A percentile compares a stretch with the other conserved stretches of the same genome.
phyloP scores from a whole-genome alignment of 2,888 invertebrate genomes.

The Limnephilus lunatus region DNA sequence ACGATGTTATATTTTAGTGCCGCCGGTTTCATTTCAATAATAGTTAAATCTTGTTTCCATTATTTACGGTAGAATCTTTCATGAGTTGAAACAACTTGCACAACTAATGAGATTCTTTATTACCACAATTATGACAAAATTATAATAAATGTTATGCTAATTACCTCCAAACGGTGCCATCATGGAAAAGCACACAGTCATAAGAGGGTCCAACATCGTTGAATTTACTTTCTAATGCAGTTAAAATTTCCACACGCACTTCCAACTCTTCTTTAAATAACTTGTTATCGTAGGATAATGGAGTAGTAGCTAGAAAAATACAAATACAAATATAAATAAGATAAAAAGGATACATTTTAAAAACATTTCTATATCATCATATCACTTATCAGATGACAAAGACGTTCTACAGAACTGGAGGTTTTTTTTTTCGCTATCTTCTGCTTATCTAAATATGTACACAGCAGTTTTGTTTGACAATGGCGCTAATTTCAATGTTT shows the following conservation, averaged over 20 bases:
- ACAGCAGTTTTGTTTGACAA: neutral
- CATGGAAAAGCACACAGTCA: slow-evolving; percentile 95
- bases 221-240: slow-evolving; percentile 91
- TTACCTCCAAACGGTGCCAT: slow-evolving; percentile 93
- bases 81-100: neutral
- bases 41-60: no score
- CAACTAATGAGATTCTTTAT: neutral
- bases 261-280: slow-evolving; percentile 93
- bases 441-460: neutral
- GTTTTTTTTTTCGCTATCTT: neutral
- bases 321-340: neutral
- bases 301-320: slow-evolving; percentile 70
- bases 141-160: slow-evolving; percentile 57
- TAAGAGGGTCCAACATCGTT: slow-evolving; percentile 91
- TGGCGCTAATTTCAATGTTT: neutral
- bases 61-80: neutral
- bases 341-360: neutral
- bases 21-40: no score
- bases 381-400: neutral
- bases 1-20: no score
- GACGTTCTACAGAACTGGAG: neutral
- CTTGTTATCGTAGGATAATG: slow-evolving; percentile 83
- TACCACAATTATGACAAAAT: neutral
- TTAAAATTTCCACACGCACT: slow-evolving; percentile 89
- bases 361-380: neutral